Evolutionary conservation across 2,797 vertebrate species (phyloP).

Genomic region (Danio tinwini): DNA sequence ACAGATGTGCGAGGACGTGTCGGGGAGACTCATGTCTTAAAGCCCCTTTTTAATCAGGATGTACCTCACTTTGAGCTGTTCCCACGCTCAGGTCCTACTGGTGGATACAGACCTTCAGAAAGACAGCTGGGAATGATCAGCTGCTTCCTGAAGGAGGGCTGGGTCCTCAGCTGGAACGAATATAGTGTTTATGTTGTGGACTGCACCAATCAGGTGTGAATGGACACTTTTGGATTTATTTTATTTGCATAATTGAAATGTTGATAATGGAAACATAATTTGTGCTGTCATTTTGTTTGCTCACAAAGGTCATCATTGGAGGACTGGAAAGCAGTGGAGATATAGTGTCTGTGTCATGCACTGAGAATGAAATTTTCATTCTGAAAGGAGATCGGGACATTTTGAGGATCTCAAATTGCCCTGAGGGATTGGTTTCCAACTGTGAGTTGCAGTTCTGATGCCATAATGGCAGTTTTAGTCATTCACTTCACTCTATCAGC

Average conservation of each 20-base stretch:
- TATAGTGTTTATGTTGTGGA: slow-evolving; percentile 93
- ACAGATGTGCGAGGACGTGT: slow-evolving; percentile 87
- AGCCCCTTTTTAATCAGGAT: slow-evolving; percentile 83
- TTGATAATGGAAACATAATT: neutral
- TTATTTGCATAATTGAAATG: neutral
- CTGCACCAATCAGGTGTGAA: slow-evolving; percentile 85
- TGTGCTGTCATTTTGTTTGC: slow-evolving; percentile 13
- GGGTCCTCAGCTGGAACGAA: slow-evolving; percentile 97
- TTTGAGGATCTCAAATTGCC: slow-evolving; percentile 89
- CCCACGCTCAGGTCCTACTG: slow-evolving; percentile 79
- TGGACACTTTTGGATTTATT: neutral
- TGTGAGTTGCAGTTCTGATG: slow-evolving; percentile 65
- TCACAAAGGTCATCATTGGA: slow-evolving; percentile 85
- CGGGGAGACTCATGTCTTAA: slow-evolving; percentile 89
- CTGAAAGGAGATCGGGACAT: slow-evolving; percentile 94
- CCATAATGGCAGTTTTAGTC: slow-evolving; percentile 27
- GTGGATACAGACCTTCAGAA: slow-evolving; percentile 80
- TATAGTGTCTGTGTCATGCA: slow-evolving; percentile 94
- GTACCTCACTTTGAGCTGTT: slow-evolving; percentile 88
- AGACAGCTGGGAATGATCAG: slow-evolving; percentile 89
- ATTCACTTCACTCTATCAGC: slow-evolving; percentile 32
- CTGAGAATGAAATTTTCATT: slow-evolving; percentile 94
- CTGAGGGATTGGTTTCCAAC: slow-evolving; percentile 85
- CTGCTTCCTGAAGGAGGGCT: slow-evolving; percentile 89
- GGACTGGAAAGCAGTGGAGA: slow-evolving; percentile 92